These are phyloP conservation scores for Apamea crenata DNA, from an alignment of 2,888 invertebrate species.

Conservation along the genomic window DNA sequence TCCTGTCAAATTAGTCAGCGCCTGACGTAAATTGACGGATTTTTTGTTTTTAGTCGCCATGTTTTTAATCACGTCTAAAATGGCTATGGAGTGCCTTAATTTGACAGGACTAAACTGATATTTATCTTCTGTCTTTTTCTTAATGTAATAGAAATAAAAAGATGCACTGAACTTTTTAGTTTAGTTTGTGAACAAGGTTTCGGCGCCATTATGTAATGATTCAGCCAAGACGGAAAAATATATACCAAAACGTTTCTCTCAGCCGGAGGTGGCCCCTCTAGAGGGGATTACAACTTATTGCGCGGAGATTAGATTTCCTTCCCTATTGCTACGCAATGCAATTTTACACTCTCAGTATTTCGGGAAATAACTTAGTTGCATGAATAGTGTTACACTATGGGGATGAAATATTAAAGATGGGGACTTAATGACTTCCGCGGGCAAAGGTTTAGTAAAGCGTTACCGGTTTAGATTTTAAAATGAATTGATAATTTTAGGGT, in stretches of 20 bases:
- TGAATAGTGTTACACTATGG: slow-evolving; percentile 47
- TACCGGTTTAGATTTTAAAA: slow-evolving; percentile 11
- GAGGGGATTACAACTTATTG: slow-evolving; percentile 68
- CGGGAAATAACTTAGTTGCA: slow-evolving; percentile 64
- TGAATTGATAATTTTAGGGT: neutral
- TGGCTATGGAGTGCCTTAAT: too few relatives aligned
- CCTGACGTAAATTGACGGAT: too few relatives aligned
- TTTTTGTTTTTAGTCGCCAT: too few relatives aligned
- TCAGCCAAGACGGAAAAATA: slow-evolving; percentile 19
- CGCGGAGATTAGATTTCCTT: slow-evolving; percentile 70
- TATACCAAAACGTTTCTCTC: slow-evolving; percentile 30
- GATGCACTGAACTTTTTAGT: too few relatives aligned
- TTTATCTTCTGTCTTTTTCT: too few relatives aligned
- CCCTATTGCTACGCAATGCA: slow-evolving; percentile 53
- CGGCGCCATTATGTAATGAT: slow-evolving; percentile 19
- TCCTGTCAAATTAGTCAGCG: too few relatives aligned
- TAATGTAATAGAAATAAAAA: too few relatives aligned
- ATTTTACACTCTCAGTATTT: slow-evolving; percentile 61
- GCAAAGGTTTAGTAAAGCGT: slow-evolving; percentile 14
- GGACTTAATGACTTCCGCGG: slow-evolving; percentile 38
- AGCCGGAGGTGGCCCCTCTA: slow-evolving; percentile 30
- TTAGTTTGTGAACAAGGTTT: too few relatives aligned
- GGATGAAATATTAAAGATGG: slow-evolving; percentile 51
- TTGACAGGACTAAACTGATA: too few relatives aligned
- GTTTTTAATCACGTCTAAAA: too few relatives aligned